These are phyloP conservation scores for Agrilus cyanescens DNA, from an alignment of 2,888 invertebrate genomes.

Conservation along the genomic window DNA sequence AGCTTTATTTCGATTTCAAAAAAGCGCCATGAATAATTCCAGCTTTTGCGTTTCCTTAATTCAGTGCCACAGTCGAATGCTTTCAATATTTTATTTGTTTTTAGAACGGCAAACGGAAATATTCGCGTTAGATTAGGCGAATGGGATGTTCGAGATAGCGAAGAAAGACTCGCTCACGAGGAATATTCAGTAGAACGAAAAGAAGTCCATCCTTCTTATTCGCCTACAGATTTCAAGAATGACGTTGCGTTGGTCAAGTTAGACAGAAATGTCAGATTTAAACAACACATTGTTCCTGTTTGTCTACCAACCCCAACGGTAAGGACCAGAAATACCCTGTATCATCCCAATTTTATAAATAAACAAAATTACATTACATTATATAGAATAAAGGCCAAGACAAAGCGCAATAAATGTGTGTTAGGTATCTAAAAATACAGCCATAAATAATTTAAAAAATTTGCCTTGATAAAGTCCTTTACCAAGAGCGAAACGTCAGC, in stretches of 20 bases:
- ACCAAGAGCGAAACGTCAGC: no score
- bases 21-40: no score
- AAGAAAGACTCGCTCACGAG: constrained; percentile 74
- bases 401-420: no score
- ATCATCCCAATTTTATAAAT: no score
- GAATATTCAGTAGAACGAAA: constrained; percentile 81
- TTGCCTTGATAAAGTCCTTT: no score
- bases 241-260: constrained; percentile 76
- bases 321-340: no score
- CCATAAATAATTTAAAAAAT: no score
- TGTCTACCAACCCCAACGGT: constrained; percentile 68
- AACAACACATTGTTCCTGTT: constrained; percentile 87
- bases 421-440: no score
- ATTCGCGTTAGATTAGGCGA: constrained; percentile 83
- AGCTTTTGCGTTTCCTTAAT: no score
- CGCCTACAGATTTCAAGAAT: constrained; percentile 82
- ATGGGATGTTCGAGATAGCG: constrained; percentile 80
- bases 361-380: no score
- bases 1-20: neutral
- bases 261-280: constrained; percentile 71
- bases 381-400: no score
- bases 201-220: constrained; percentile 84
- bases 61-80: no score
- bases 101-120: constrained; percentile 76
- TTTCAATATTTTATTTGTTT: constrained; percentile 17